Base-by-base conservation (phyloP, 2,888 invertebrate species). In the Mimumesa dahlbomi region DNA sequence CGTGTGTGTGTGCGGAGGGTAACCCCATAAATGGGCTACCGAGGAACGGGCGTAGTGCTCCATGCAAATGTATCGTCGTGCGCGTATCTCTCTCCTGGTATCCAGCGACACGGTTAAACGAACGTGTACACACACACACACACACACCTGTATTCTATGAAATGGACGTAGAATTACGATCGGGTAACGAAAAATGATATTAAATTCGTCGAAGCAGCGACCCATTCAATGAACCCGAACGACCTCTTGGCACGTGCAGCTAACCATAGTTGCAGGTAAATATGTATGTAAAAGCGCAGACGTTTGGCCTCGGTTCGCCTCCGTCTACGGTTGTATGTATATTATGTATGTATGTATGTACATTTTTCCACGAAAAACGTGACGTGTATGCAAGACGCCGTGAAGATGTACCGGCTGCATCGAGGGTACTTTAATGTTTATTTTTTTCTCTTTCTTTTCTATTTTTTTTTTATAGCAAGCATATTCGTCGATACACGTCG, bases 1-100 rank as follows among this genome's bases (percentile, higher is more conserved):
- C 40, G 45, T 25, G n/a, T 46, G 21, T 46, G 62, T 63, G 1
- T 36, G 5, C 29, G 31, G 21, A 43, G 34, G 36, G 21, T 46
- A 31, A 14, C 45, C 56, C 29, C 29, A 54, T 6, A 38, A 21
- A 43, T 18, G 34, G 3, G 34, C 25, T 2, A 36, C 16, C 31
- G 19, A 25, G 31, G 13, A 29, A 21, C 7, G 31, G n/a, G 16
- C 40, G 34, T 52, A 22, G n/a, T 4, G 19, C 21, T 49, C 40
- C 54, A 73, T 64, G 73, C 73, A 73, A 71, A 66, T 61, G 49
- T 57, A 62, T 54, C 70, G 31, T 18, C n/a, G 57, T 29, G 43
- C 31, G 57, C 52, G 46, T 57, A 74, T 53, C 74, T 50, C 69
- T n/a, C n/a, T n/a, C n/a, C n/a, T 21, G 43, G 25, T 40, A 45